Evolutionary conservation across 2,888 invertebrate genomes (phyloP), one percentile per base, ranked within the genome.

Genomic region (Fabriciana adippe): DNA sequence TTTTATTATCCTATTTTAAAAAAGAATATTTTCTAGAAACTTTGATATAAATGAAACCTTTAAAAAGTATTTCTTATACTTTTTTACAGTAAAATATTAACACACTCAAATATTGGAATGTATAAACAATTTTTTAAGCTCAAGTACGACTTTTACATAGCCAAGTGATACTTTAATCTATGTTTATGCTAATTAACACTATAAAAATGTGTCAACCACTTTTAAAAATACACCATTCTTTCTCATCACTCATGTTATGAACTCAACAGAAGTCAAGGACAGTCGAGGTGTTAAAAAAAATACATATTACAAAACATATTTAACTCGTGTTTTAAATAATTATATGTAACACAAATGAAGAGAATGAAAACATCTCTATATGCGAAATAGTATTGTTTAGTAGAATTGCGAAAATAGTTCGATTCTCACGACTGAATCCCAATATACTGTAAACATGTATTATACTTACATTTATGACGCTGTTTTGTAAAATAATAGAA

Each of bases 391-490:
- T 48, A 48, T 59, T 57, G 59, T 59, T 53, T 54, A n/a, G 26
- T 48, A 59, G n/a, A 48, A 48, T 59, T 31, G 48, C 59, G 47
- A 59, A 59, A n/a, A 59, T 57, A 57, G 45, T 48, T 26, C 31
- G 26, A n/a, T 48, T 59, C 47, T 59, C 59, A 59, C 59, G 59
- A 59, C 47, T 48, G 26, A 48, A 13, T 26, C 48, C 26, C n/a
- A 26, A 59, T 51, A 35, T 61, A 61, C 21, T 53, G 15, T 41
- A 61, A 51, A 51, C 41, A 61, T 3, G 6, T 35, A 1, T 6
- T 35, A 61, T 60, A 77, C 76, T 71, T 63, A 70, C 73, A 57
- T 72, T 69, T 68, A 53, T 68, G 63, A 65, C 26, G 62, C 64
- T 63, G 66, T 57, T 59, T 55, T 61, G 62, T 68, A 68, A 67